Conservation (phyloP, 2,797 vertebrate species). For the Trematomus bernacchii region DNA sequence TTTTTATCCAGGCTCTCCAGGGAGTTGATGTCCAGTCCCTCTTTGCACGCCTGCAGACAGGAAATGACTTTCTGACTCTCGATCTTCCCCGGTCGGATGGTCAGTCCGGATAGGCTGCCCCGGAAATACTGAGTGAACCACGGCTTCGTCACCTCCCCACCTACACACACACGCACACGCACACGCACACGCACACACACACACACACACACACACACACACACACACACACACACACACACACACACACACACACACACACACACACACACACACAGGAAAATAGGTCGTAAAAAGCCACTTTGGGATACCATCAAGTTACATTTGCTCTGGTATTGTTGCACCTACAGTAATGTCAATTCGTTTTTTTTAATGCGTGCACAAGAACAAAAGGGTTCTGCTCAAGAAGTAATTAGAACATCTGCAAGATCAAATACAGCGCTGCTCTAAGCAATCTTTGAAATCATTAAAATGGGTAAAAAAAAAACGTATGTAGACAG, state of each 20-base stretch:
- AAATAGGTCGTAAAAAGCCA: background rate
- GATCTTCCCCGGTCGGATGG: constrained; percentile 94
- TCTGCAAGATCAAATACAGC: background rate
- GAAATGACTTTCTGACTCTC: constrained; percentile 98
- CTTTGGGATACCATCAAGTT: background rate
- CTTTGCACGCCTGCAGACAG: constrained; percentile 98
- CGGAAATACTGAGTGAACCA: constrained; percentile 96
- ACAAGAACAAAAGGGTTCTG: background rate
- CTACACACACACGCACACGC: constrained; percentile 73
- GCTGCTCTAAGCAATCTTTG: background rate
- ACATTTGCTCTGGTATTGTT: background rate
- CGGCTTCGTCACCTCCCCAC: constrained; percentile 94
- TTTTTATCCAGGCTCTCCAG: constrained; percentile 93
- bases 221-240: constrained; percentile 39
- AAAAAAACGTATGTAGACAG: background rate
- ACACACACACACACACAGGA: constrained; percentile 5
- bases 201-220: constrained; percentile 24
- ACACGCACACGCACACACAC: constrained; percentile 15
- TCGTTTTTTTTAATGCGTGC: background rate
- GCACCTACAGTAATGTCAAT: too few relatives aligned
- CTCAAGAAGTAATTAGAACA: background rate
- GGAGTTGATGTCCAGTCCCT: constrained; percentile 97
- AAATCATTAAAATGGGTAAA: background rate
- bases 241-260: constrained; percentile 26
- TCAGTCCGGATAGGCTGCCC: constrained; percentile 96